Evolutionary conservation across 2,888 invertebrate genomes (phyloP).

Genomic region (Melinopterus prodromus): DNA sequence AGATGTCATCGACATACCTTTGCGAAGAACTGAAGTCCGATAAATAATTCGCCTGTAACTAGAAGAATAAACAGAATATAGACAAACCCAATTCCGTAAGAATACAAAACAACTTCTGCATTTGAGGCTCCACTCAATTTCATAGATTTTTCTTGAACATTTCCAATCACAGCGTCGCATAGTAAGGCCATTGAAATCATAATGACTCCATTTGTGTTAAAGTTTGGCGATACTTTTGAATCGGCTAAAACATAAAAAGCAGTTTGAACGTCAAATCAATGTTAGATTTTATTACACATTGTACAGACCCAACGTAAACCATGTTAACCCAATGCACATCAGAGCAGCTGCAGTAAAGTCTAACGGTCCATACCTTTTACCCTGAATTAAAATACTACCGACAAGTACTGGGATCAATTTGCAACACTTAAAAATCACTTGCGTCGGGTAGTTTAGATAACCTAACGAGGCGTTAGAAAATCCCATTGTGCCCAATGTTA

Average conservation of each 20-base stretch:
- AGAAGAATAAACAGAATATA: conserved; percentile 81
- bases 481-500: conserved; percentile 96
- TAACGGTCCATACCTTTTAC: conserved; percentile 82
- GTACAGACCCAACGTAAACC: conserved; percentile 88
- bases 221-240: conserved; percentile 78
- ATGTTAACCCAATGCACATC: conserved; percentile 89
- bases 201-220: conserved; percentile 72
- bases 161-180: conserved; percentile 96
- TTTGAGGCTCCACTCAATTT: conserved; percentile 83
- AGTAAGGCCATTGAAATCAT: conserved; percentile 86
- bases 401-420: conserved; percentile 95
- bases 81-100: conserved; percentile 86
- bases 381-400: conserved; percentile 92
- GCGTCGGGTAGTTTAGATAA: conserved; percentile 96
- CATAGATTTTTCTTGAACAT: conserved; percentile 97
- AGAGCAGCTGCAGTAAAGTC: conserved; percentile 85
- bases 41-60: conserved; percentile 75
- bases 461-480: conserved; percentile 94
- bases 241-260: conserved; percentile 65
- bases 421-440: conserved; percentile 97
- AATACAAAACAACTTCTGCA: conserved; percentile 92
- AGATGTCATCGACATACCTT: conserved; percentile 63
- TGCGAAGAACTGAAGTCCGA: conserved; percentile 79
- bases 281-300: conserved; percentile 5
- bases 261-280: not conserved